Percentiles rank a stretch among this genome's conserved stretches.
Evolutionary conservation across 2,797 vertebrate species (phyloP).

Genomic region (Onychomys arenicola): DNA sequence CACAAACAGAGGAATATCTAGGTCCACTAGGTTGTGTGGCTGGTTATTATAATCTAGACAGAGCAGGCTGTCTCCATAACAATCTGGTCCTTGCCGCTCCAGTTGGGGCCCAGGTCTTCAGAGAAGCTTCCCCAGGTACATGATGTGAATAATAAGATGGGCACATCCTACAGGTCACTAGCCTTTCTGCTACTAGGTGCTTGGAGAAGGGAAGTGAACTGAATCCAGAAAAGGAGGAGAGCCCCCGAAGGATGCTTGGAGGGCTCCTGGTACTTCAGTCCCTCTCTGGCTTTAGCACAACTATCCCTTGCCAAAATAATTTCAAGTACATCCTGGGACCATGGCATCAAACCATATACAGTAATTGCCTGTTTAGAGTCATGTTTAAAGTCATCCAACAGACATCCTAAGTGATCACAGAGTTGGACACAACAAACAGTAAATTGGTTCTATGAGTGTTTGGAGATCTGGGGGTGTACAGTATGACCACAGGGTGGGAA

Average conservation of each 20-base stretch:
- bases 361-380: background rate
- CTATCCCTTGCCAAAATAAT: background rate
- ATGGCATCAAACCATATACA: background rate
- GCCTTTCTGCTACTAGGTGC: background rate
- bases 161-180: accelerated
- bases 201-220: background rate
- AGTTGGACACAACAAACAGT: background rate
- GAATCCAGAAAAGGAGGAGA: background rate
- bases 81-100: background rate
- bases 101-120: accelerated
- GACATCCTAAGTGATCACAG: background rate
- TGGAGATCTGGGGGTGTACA: too few species aligned
- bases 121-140: background rate
- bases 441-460: background rate
- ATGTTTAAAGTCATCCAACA: too few species aligned
- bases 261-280: background rate
- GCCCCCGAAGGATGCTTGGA: background rate
- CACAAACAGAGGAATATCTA: too few species aligned
- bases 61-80: background rate
- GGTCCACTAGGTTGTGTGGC: too few species aligned
- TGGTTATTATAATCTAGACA: background rate
- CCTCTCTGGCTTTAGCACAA: background rate
- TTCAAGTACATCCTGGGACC: background rate
- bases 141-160: too few species aligned
- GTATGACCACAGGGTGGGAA: background rate